Evolutionary conservation across 92 coral and sea anemone species (phyloP).

Genomic region (Anthopleura xanthogrammica): DNA sequence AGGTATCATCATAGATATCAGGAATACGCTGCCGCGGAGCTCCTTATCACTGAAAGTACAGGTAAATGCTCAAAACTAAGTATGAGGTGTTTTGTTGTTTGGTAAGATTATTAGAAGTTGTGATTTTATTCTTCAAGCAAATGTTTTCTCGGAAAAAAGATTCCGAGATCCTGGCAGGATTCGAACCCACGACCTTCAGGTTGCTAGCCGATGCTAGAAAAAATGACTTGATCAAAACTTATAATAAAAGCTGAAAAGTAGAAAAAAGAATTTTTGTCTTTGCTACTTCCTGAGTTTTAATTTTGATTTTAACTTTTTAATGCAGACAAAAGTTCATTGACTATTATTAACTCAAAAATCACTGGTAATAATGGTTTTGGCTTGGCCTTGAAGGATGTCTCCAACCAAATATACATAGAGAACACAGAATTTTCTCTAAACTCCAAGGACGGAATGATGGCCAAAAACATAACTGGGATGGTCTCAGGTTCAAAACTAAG

Average conservation of each 20-base stretch:
- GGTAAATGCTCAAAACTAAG: too few species aligned
- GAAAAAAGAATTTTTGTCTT: too few species aligned
- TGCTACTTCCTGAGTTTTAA: background rate
- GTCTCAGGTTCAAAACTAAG: conserved; percentile 3
- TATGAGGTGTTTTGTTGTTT: too few species aligned
- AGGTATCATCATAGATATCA: conserved; percentile 29
- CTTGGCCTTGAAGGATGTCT: conserved; percentile 21
- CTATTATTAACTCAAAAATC: conserved; percentile 41
- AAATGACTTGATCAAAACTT: too few species aligned
- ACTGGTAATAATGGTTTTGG: conserved; percentile 43
- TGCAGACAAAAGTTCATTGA: conserved; percentile 28
- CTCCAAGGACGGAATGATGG: conserved; percentile 26
- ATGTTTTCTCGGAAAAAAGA: too few species aligned
- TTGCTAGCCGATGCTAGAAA: too few species aligned
- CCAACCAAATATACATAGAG: conserved; percentile 16
- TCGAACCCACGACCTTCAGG: too few species aligned
- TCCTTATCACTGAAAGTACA: conserved; percentile 16
- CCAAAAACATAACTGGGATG: conserved; percentile 30
- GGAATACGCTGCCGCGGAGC: conserved; percentile 24
- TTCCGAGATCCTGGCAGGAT: too few species aligned
- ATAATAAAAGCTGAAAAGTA: too few species aligned
- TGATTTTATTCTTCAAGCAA: too few species aligned
- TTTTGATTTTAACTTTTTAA: background rate
- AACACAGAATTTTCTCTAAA: conserved; percentile 35
- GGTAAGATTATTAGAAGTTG: too few species aligned